Evolutionary conservation across 2,797 vertebrate species (phyloP).

Genomic region (Anableps anableps): DNA sequence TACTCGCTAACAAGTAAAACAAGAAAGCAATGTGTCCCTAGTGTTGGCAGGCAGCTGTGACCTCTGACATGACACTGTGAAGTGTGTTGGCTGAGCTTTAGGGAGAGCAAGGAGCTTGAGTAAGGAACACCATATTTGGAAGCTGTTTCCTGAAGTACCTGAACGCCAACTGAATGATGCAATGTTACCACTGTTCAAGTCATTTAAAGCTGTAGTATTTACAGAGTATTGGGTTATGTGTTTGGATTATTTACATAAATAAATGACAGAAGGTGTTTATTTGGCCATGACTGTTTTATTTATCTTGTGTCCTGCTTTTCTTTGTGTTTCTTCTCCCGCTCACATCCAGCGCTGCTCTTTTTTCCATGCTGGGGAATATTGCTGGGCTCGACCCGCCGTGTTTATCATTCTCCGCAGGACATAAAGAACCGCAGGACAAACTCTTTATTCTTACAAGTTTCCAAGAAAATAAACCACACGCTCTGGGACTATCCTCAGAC

Average conservation of each 20-base stretch:
- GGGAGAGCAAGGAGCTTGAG: conserved; percentile 10
- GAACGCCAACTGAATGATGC: conserved; percentile 59
- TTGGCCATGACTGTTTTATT: background rate
- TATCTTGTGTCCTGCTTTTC: conserved; percentile 26
- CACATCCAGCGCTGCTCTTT: conserved; percentile 48
- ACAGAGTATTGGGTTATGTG: background rate
- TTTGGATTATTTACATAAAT: background rate
- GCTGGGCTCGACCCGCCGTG: conserved; percentile 62
- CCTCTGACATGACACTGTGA: conserved; percentile 30
- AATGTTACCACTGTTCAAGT: conserved; percentile 39
- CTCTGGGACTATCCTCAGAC: conserved; percentile 32
- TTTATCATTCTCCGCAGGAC: conserved; percentile 64
- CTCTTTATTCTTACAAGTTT: conserved; percentile 71
- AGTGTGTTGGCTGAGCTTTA: conserved; percentile 30
- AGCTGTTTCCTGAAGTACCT: conserved; percentile 58
- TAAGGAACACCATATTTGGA: conserved; percentile 38
- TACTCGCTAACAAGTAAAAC: conserved; percentile 25
- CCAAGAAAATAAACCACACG: conserved; percentile 65
- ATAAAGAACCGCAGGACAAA: conserved; percentile 59
- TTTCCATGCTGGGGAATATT: conserved; percentile 48
- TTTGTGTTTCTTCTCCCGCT: conserved; percentile 35
- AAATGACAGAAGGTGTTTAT: background rate
- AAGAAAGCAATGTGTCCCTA: conserved; percentile 1
- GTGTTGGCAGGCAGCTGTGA: conserved; percentile 41
- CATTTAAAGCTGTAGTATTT: background rate